These are phyloP conservation scores for Byasa hedistus DNA, from an alignment of 2,888 invertebrate species.

Conservation along the genomic window DNA sequence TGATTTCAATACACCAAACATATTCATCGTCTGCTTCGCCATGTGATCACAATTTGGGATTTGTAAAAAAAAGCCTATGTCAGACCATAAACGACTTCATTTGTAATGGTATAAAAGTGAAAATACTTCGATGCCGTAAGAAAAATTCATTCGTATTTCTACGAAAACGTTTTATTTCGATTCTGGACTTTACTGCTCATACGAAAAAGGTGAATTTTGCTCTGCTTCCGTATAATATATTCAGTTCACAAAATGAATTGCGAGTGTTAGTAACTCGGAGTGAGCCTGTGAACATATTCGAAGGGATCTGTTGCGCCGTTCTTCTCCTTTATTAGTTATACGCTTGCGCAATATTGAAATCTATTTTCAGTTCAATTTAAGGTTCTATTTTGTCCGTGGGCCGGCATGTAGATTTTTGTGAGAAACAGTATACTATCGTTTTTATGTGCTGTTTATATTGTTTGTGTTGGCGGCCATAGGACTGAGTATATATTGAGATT, in stretches of 20 bases:
- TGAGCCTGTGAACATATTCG: slow-evolving; percentile 79
- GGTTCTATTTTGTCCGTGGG: slow-evolving; percentile 58
- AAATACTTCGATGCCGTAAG: slow-evolving; percentile 44
- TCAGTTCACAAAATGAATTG: slow-evolving; percentile 80
- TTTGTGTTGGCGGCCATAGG: slow-evolving; percentile 54
- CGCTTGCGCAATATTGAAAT: slow-evolving; percentile 55
- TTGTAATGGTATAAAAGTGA: slow-evolving; percentile 45
- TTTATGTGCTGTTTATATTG: slow-evolving; percentile 62
- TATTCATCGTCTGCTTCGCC: slow-evolving; percentile 68
- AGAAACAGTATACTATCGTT: slow-evolving; percentile 58
- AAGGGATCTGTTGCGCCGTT: slow-evolving; percentile 75
- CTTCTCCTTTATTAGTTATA: slow-evolving; percentile 68
- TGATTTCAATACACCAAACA: slow-evolving; percentile 73
- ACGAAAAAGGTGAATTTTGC: slow-evolving; percentile 60
- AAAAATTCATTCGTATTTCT: slow-evolving; percentile 64
- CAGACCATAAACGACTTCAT: slow-evolving; percentile 45
- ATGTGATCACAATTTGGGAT: slow-evolving; percentile 71
- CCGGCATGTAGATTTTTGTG: slow-evolving; percentile 49
- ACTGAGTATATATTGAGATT: slow-evolving; percentile 57
- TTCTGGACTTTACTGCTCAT: slow-evolving; percentile 54
- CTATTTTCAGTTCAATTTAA: slow-evolving; percentile 58
- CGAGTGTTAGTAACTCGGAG: slow-evolving; percentile 78
- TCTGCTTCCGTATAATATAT: slow-evolving; percentile 67
- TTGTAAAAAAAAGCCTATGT: slow-evolving; percentile 53
- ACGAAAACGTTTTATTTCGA: slow-evolving; percentile 51